A percentile compares a stretch with the other conserved stretches of the same genome.
phyloP scores from a whole-genome alignment of 2,113 vertebrate genomes.

The Petrocephalus zakoni region DNA sequence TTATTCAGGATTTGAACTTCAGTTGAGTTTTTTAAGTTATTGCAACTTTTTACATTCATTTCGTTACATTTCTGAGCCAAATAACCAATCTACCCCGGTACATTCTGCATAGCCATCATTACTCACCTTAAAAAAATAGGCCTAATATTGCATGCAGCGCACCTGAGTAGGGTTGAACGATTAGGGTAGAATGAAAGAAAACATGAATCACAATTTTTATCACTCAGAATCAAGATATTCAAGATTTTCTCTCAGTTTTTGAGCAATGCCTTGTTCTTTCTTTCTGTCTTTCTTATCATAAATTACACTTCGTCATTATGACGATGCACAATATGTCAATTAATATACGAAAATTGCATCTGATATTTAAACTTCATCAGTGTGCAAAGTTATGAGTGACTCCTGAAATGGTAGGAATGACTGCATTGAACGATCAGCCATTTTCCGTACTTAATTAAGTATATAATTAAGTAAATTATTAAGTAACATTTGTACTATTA shows the following conservation, averaged over 20 bases:
- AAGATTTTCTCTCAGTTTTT: not conserved
- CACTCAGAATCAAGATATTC: not conserved
- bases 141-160: not conserved
- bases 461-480: too few species aligned
- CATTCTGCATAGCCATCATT: not conserved
- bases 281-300: not conserved
- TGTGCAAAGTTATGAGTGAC: not conserved
- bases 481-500: not conserved
- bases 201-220: not conserved
- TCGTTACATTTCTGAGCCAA: not conserved
- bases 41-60: not conserved
- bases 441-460: too few species aligned
- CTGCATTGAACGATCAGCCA: not conserved
- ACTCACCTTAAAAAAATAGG: not conserved
- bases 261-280: not conserved
- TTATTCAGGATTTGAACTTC: not conserved
- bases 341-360: not conserved
- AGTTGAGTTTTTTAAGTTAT: not conserved
- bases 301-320: not conserved
- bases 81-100: not conserved
- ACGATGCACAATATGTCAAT: not conserved
- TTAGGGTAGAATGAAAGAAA: not conserved
- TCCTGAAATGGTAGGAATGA: too few species aligned
- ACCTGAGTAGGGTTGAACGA: not conserved
- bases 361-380: not conserved